Conservation (phyloP, 2,888 invertebrate genomes). For the Hemithea aestivaria region DNA sequence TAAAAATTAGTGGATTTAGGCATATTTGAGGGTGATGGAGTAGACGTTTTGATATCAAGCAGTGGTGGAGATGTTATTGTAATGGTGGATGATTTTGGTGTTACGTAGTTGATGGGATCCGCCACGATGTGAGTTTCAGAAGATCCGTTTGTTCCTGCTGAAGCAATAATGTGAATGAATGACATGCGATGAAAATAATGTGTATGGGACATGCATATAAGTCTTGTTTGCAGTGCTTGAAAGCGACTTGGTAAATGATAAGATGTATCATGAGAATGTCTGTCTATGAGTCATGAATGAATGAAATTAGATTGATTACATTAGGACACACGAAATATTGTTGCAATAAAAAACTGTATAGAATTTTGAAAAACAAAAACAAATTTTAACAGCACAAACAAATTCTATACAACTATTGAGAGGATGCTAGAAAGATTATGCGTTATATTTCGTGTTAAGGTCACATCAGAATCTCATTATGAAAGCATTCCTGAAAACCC, state of each 20-base stretch:
- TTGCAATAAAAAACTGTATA: too few relatives aligned
- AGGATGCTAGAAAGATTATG: too few relatives aligned
- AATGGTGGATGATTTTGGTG: slow-evolving; percentile 43
- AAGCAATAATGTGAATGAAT: slow-evolving; percentile 62
- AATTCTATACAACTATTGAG: too few relatives aligned
- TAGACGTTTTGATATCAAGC: background rate
- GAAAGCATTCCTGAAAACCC: too few relatives aligned
- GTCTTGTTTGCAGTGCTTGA: background rate
- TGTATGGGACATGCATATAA: slow-evolving; percentile 1
- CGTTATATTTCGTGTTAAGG: too few relatives aligned
- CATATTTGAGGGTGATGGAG: slow-evolving; percentile 26
- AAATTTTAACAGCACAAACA: too few relatives aligned
- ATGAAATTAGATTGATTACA: too few relatives aligned
- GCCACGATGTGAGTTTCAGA: slow-evolving; percentile 43
- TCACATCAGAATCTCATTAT: too few relatives aligned
- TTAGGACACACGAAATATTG: too few relatives aligned
- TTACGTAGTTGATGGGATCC: slow-evolving; percentile 50
- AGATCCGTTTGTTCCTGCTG: slow-evolving; percentile 56
- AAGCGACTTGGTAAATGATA: background rate
- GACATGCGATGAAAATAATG: slow-evolving; percentile 35
- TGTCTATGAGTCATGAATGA: too few relatives aligned
- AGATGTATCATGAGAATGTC: background rate
- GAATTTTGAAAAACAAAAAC: too few relatives aligned
- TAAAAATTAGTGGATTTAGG: slow-evolving; percentile 46
- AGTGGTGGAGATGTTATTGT: slow-evolving; percentile 37